Conservation (phyloP, 2,113 vertebrate genomes). For the Merops nubicus region DNA sequence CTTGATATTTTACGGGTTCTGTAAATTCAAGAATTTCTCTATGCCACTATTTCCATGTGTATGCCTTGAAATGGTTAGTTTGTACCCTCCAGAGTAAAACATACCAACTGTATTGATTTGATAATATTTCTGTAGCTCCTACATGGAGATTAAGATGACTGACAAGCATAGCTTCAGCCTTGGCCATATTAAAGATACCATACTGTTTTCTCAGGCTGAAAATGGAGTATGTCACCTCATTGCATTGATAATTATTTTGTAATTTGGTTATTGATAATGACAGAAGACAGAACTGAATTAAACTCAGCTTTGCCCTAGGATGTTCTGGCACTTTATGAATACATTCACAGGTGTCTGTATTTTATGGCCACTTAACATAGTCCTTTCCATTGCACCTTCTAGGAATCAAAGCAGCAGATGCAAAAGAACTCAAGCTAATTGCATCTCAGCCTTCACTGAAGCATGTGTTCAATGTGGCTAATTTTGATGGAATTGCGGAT, state of each 20-base stretch:
- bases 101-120: neutral
- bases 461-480: constrained; percentile 85
- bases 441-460: constrained; percentile 86
- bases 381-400: constrained; percentile 11
- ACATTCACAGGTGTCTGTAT: neutral
- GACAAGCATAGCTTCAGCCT: neutral
- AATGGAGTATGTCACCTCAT: neutral
- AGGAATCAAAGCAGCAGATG: constrained; percentile 92
- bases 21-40: neutral
- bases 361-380: neutral
- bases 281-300: neutral
- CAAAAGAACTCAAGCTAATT: constrained; percentile 87
- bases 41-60: neutral
- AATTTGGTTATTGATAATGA: neutral
- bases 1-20: neutral
- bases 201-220: neutral
- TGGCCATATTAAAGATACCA: neutral
- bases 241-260: neutral
- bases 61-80: neutral
- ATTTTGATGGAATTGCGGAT: constrained; percentile 84
- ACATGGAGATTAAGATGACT: neutral
- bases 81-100: neutral
- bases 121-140: neutral
- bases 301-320: neutral
- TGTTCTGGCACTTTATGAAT: neutral